Evolutionary conservation across 1,140 invertebrate species (phyloP), one percentile per base, ranked within the genome.

Genomic region (Glossosoma conforme): DNA sequence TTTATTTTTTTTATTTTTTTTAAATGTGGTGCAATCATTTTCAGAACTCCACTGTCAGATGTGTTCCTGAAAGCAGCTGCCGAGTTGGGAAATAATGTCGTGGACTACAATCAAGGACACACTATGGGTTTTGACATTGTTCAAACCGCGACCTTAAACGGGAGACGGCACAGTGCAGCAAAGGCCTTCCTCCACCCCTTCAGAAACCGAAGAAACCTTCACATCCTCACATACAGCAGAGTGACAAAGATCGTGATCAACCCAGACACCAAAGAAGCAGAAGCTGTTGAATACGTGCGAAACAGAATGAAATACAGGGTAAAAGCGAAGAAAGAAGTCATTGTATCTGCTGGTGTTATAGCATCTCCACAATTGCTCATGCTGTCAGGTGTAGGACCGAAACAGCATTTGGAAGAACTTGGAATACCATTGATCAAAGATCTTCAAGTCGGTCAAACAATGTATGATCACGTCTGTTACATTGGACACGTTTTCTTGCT

Each of bases 341-440:
- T 82, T 17, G 38, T 82, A 4, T 78, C 80, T 30, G 83, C 81
- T 8, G 87, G 86, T 0, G 67, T 83, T 2, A 77, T 88, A 24
- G 83, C 84, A 59, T 82, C 84, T 1, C 83, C 86, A 0, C 85
- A 89, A 62, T 54, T 90, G 2, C 65, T 90, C 9, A 85, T 87
- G 80, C 65, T 88, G 0, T 85, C 82, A 1, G 87, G 87, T 0
- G 74, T 89, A 2, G 86, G 86, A 0, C 83, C 84, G 9, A 74
- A 65, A 46, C 62, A 72, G 13, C 66, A 76, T 45, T 52, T 92
- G 0, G 64, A 77, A 14, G 71, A 80, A 20, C 61, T 88, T 1
- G 78, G 78, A 0, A 80, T 88, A 9, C 66, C 75, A 0, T 60
- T 81, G 0, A 60, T 86, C 0, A 64, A 81, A 55, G 76, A 83